Conservation (phyloP, 2,797 vertebrate species). For the Hyperoplus lanceolatus region DNA sequence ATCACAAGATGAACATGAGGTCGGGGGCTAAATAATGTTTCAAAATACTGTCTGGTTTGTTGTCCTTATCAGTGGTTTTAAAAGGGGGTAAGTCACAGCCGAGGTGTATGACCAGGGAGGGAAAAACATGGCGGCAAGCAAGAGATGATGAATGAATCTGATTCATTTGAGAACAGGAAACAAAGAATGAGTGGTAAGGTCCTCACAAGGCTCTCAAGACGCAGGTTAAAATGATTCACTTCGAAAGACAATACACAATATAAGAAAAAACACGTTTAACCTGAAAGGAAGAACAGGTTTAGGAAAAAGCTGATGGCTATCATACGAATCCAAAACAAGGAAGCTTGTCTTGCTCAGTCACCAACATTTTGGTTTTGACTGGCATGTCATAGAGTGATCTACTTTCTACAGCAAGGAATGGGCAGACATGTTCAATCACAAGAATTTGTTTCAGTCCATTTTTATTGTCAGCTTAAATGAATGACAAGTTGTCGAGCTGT, state of each 20-base stretch:
- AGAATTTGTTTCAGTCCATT: background rate
- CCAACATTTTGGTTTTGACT: too few relatives aligned
- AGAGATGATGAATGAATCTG: background rate
- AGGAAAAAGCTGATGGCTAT: too few relatives aligned
- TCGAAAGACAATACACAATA: background rate
- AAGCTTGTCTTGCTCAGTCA: background rate
- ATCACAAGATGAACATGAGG: slow-evolving; percentile 23
- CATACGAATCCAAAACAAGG: background rate
- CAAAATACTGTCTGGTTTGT: slow-evolving; percentile 5
- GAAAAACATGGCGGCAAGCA: background rate
- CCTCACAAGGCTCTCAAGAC: background rate
- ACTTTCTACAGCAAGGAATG: too few relatives aligned
- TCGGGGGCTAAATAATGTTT: slow-evolving; percentile 38
- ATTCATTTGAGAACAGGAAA: background rate
- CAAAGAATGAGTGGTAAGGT: background rate
- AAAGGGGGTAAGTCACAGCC: too few relatives aligned
- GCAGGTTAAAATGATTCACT: background rate
- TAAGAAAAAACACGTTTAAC: too few relatives aligned
- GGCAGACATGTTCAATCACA: background rate
- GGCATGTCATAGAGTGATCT: too few relatives aligned
- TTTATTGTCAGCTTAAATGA: background rate
- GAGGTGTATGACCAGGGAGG: background rate
- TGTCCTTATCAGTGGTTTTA: background rate
- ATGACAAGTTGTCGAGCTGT: background rate
- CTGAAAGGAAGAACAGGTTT: too few relatives aligned